phyloP scores from a whole-genome alignment of 2,113 vertebrate genomes.

The Sebastes fasciatus region DNA sequence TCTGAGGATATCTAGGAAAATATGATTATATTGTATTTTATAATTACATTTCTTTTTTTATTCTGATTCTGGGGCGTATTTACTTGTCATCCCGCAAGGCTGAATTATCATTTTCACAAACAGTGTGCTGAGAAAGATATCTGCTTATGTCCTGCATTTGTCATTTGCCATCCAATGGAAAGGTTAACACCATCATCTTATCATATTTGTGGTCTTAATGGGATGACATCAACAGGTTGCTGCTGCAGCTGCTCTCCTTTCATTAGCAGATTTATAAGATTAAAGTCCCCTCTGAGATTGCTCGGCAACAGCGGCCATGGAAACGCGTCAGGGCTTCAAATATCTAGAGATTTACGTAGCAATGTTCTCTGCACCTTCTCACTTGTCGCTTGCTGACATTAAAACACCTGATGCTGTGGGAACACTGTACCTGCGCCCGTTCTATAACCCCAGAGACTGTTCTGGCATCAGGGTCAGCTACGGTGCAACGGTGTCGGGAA shows the following conservation, averaged over 20 bases:
- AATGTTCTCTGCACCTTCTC: background rate
- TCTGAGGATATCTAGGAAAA: background rate
- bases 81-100: too few relatives aligned
- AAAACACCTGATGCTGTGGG: conserved; percentile 9
- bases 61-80: background rate
- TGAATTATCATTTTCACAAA: background rate
- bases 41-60: background rate
- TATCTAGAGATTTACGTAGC: conserved; percentile 31
- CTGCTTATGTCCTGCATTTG: background rate
- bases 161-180: background rate
- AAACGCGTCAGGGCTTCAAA: conserved; percentile 28
- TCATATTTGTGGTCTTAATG: background rate
- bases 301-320: conserved; percentile 64
- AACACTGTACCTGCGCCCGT: background rate
- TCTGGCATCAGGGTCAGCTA: background rate
- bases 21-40: background rate
- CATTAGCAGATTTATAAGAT: conserved; percentile 30
- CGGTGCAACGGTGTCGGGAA: background rate
- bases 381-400: background rate
- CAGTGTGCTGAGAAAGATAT: background rate
- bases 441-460: conserved; percentile 1
- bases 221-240: background rate
- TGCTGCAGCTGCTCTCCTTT: conserved; percentile 36
- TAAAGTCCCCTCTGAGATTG: conserved; percentile 10
- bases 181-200: background rate